Percentiles rank a stretch among this genome's conserved stretches.
These are phyloP conservation scores for Oithona nana DNA, from an alignment of 2,888 invertebrate species.

Conservation along the genomic window DNA sequence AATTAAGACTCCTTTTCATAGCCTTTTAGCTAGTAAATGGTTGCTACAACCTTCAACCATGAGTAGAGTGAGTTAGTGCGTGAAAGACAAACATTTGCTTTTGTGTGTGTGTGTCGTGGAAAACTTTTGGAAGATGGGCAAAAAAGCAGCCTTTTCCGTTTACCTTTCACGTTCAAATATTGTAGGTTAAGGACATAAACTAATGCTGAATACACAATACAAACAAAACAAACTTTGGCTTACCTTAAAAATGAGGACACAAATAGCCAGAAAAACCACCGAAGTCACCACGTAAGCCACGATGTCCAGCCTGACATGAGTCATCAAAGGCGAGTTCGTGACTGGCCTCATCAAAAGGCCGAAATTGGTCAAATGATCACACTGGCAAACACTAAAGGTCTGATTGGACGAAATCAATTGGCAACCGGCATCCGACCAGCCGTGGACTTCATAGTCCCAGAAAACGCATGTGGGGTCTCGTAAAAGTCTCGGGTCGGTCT, in stretches of 20 bases:
- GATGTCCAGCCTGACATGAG: constrained; percentile 3
- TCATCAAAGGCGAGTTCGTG: constrained; percentile 18
- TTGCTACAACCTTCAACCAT: too few relatives aligned
- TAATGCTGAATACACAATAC: too few relatives aligned
- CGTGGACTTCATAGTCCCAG: constrained; percentile 59
- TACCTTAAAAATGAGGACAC: constrained; percentile 11
- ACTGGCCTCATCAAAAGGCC: constrained; percentile 22
- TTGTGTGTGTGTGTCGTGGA: too few relatives aligned
- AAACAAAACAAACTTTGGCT: too few relatives aligned
- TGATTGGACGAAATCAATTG: constrained; percentile 52
- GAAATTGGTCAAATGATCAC: constrained; percentile 22
- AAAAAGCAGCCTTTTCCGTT: too few relatives aligned
- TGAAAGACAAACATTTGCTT: too few relatives aligned
- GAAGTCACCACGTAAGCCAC: background rate
- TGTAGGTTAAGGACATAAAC: too few relatives aligned
- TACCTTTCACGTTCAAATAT: too few relatives aligned
- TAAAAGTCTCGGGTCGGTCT: constrained; percentile 51
- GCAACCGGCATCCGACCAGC: constrained; percentile 80
- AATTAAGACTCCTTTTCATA: too few relatives aligned
- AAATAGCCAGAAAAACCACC: background rate
- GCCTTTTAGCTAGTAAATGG: too few relatives aligned
- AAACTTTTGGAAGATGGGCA: too few relatives aligned
- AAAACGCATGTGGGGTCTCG: constrained; percentile 77
- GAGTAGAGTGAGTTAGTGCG: too few relatives aligned
- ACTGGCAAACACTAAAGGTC: constrained; percentile 21